Conservation (phyloP, 2,888 invertebrate species). For the Drosophila mayaguana region DNA sequence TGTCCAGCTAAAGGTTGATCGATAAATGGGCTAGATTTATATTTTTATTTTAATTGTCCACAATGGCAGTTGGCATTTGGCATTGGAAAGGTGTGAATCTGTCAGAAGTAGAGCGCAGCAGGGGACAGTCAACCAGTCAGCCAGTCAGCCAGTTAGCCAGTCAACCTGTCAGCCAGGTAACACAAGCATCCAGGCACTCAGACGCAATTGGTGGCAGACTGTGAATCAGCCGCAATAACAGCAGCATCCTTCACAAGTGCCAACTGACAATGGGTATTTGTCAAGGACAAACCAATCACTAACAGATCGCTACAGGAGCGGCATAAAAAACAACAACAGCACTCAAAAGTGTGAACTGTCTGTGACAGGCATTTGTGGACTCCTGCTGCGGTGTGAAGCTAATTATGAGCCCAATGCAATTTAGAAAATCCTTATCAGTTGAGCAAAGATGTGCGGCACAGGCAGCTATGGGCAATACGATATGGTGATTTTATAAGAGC, state of each 20-base stretch:
- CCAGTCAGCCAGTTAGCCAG: conserved; percentile 7
- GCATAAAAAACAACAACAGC: conserved; percentile 6
- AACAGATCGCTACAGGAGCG: not conserved
- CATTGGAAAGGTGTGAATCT: conserved; percentile 35
- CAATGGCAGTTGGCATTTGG: conserved; percentile 5
- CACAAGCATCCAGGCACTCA: conserved; percentile 19
- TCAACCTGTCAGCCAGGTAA: not conserved
- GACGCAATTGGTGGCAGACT: conserved; percentile 26
- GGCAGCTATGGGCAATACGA: no score
- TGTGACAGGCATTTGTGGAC: conserved; percentile 49
- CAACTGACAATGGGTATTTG: conserved; percentile 27
- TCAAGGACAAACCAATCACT: conserved; percentile 39
- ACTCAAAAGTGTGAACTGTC: conserved; percentile 59
- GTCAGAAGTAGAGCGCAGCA: conserved; percentile 20
- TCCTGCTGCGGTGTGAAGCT: conserved; percentile 53
- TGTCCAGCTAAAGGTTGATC: conserved; percentile 60
- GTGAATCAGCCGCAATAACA: conserved; percentile 17
- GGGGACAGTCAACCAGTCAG: conserved; percentile 10
- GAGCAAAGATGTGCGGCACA: not conserved
- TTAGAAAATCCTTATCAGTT: conserved; percentile 67
- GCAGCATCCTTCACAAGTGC: conserved; percentile 11
- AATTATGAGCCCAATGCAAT: conserved; percentile 65
- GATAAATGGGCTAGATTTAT: conserved; percentile 45
- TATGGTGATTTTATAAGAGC: no score
- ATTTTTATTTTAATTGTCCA: conserved; percentile 46